These are phyloP conservation scores for Ciconia nigra DNA, from an alignment of 2,797 vertebrate species.

Conservation along the genomic window DNA sequence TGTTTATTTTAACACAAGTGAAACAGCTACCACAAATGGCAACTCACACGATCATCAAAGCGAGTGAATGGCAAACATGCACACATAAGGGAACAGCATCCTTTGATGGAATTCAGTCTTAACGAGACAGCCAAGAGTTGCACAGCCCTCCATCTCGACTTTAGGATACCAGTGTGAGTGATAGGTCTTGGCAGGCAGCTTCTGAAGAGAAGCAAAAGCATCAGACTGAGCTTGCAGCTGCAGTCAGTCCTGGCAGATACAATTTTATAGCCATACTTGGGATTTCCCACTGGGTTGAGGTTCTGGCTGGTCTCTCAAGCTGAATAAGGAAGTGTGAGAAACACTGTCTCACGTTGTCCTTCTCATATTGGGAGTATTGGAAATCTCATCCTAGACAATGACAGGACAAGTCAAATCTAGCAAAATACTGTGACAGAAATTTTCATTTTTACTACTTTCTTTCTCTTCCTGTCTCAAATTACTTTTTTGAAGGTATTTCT, in stretches of 20 bases:
- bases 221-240: not conserved
- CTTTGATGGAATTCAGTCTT: not conserved
- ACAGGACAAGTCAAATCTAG: not conserved
- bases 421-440: not conserved
- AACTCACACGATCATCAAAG: not conserved
- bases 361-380: not conserved
- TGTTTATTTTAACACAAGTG: not conserved
- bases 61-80: not conserved
- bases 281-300: not conserved
- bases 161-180: not conserved
- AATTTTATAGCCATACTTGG: slow-evolving; percentile 40
- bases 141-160: not conserved
- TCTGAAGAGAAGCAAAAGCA: not conserved
- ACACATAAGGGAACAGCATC: not conserved
- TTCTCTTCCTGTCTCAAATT: not conserved
- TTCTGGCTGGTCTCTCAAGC: not conserved
- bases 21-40: slow-evolving; percentile 19
- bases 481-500: not conserved
- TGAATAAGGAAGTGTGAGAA: slow-evolving; percentile 54
- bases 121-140: not conserved
- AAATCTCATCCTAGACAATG: not conserved
- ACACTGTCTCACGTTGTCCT: not conserved
- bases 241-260: not conserved
- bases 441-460: not conserved
- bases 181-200: not conserved